phyloP scores from a whole-genome alignment of 2,797 vertebrate genomes.

The Cuniculus paca region DNA sequence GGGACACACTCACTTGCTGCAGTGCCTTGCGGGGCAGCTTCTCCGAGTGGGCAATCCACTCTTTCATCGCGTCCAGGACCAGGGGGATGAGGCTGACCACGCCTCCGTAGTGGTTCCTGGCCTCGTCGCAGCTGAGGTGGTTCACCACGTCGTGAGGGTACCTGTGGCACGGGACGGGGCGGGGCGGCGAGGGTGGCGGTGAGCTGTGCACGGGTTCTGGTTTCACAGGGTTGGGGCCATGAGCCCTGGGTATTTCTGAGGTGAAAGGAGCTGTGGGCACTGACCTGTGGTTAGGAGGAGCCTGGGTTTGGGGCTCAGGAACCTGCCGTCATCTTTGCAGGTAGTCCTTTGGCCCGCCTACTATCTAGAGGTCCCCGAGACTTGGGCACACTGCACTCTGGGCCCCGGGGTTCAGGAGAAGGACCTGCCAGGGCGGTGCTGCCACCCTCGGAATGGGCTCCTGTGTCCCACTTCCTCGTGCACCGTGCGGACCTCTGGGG shows the following conservation, averaged over 20 bases:
- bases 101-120: conserved; percentile 89
- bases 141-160: conserved; percentile 91
- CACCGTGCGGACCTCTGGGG: not conserved
- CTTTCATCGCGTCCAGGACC: conserved; percentile 87
- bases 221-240: not conserved
- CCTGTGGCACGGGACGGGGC: conserved; percentile 82
- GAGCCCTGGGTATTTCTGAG: not conserved
- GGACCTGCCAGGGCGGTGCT: not conserved
- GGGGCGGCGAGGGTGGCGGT: not conserved
- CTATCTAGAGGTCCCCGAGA: not conserved
- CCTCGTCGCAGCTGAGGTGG: conserved; percentile 91
- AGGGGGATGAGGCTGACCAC: conserved; percentile 92
- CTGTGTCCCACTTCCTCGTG: not conserved
- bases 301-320: not conserved
- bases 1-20: conserved; percentile 82
- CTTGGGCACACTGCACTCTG: not conserved
- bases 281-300: not conserved
- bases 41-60: conserved; percentile 84
- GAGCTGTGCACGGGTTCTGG: not conserved
- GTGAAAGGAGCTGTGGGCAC: not conserved
- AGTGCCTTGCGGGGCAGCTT: conserved; percentile 79
- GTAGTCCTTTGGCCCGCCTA: not conserved
- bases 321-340: not conserved
- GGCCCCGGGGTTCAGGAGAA: not conserved
- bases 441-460: not conserved